Percentiles rank a stretch among this genome's conserved stretches.
phyloP scores from a whole-genome alignment of 2,113 vertebrate species.

The Riparia riparia region DNA sequence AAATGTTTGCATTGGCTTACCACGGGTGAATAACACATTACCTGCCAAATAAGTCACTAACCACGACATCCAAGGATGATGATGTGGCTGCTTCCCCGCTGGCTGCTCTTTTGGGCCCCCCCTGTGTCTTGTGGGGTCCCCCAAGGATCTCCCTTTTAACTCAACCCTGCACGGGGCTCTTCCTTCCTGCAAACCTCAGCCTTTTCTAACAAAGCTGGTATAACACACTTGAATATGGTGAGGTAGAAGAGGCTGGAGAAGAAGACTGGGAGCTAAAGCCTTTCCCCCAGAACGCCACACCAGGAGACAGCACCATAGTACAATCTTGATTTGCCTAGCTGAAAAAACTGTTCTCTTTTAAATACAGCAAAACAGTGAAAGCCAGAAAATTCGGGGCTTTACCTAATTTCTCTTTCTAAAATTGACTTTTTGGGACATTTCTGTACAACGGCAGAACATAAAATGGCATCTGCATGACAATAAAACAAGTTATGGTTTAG shows the following conservation, averaged over 20 bases:
- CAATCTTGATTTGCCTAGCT: neutral
- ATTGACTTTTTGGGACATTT: neutral
- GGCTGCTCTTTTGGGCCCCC: neutral
- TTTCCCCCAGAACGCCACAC: neutral
- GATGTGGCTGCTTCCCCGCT: rapidly evolving
- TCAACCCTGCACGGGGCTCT: rapidly evolving
- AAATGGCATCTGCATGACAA: neutral
- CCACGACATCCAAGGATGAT: neutral
- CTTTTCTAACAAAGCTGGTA: neutral
- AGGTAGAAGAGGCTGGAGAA: rapidly evolving
- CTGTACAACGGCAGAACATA: neutral
- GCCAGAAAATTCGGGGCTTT: neutral
- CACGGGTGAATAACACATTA: neutral
- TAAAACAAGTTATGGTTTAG: neutral
- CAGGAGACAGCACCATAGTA: neutral
- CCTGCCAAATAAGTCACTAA: neutral
- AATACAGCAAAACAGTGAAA: neutral
- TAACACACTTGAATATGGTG: neutral
- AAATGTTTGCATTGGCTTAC: neutral
- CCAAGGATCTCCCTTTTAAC: neutral
- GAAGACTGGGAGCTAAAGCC: neutral
- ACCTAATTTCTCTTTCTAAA: neutral
- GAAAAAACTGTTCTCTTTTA: neutral
- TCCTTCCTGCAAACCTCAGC: neutral
- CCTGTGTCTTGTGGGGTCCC: rapidly evolving